Evolutionary conservation across 2,113 vertebrate genomes (phyloP).

Genomic region (Lophochroa leadbeateri): DNA sequence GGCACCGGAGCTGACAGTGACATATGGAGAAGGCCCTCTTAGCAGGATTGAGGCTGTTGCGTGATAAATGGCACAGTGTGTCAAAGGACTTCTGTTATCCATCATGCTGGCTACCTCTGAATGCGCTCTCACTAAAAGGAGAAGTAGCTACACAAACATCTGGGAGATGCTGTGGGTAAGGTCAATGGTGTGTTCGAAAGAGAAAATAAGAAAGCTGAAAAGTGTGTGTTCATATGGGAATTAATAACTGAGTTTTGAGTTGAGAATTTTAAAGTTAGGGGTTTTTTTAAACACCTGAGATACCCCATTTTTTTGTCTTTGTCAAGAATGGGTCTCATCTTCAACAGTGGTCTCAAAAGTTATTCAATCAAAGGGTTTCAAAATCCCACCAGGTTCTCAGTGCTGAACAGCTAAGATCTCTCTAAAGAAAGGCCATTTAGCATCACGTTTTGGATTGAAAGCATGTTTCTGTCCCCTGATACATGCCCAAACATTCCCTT

Average conservation of each 20-base stretch:
- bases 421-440: not conserved
- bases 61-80: conserved; percentile 82
- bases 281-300: not conserved
- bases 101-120: conserved; percentile 73
- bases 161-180: not conserved
- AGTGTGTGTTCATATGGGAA: not conserved
- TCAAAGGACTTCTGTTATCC: conserved; percentile 78
- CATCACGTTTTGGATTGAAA: not conserved
- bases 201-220: not conserved
- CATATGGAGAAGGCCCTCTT: conserved; percentile 72
- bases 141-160: not conserved
- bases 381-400: not conserved
- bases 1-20: conserved; percentile 73
- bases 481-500: not conserved
- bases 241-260: not conserved
- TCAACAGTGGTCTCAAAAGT: not conserved
- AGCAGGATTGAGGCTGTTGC: conserved; percentile 70
- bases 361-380: not conserved
- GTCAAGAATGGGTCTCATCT: not conserved
- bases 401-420: not conserved
- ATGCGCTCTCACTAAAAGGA: not conserved
- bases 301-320: not conserved
- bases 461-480: not conserved
- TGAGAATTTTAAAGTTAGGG: not conserved
- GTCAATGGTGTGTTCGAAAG: not conserved